Conservation (phyloP, 2,888 invertebrate species). For the Xanthia icteritia region DNA sequence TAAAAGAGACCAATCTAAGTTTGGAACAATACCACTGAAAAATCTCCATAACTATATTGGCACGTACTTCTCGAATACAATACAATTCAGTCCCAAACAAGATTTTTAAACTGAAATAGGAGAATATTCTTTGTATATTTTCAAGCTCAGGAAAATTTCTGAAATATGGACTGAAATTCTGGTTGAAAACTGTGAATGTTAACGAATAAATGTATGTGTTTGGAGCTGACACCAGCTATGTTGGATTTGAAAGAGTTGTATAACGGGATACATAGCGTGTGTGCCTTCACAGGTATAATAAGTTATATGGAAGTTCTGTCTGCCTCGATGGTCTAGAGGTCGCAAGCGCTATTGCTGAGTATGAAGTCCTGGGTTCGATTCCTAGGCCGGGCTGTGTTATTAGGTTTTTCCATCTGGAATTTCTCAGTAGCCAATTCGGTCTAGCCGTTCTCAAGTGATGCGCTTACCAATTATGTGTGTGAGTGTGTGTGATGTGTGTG, state of each 20-base stretch:
- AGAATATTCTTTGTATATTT: constrained; percentile 54
- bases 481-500: no score
- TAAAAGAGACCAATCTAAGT: constrained; percentile 48
- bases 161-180: constrained; percentile 49
- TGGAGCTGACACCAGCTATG: constrained; percentile 1
- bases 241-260: constrained; percentile 13
- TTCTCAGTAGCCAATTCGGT: neutral
- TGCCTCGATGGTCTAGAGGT: neutral
- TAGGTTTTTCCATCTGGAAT: neutral
- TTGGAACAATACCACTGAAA: constrained; percentile 46
- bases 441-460: neutral
- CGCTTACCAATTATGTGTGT: neutral
- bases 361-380: neutral
- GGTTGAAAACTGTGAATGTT: constrained; percentile 39
- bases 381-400: no score
- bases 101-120: constrained; percentile 62
- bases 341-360: neutral
- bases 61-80: constrained; percentile 62
- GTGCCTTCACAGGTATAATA: neutral
- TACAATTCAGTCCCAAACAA: constrained; percentile 57
- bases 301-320: no score
- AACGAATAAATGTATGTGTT: constrained; percentile 19
- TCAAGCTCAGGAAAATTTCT: constrained; percentile 33
- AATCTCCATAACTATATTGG: constrained; percentile 60
- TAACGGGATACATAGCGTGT: neutral